Base-by-base conservation (phyloP, 2,797 vertebrate species). In the Hippocampus kuda region DNA sequence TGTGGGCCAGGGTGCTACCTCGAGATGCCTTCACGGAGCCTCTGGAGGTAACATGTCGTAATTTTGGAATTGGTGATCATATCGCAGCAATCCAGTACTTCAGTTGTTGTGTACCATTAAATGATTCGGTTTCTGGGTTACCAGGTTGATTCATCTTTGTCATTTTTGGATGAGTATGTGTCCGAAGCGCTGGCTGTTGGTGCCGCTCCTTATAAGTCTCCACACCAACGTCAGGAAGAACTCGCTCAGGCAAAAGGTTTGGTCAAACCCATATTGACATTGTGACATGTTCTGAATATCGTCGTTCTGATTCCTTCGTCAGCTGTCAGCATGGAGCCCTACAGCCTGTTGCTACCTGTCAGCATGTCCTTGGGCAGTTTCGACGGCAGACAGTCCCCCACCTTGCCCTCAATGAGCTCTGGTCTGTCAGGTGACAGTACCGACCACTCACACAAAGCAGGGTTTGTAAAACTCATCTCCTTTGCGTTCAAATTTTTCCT, bases 131-230 rank as follows among this genome's bases (percentile, higher is more conserved):
- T 20, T 27, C 46, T 38, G 20, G n/a, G 41, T 60, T 60, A 80
- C 4, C 76, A 99, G 97, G 94, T 97, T 42, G 97, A 99, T 90
- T 94, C 94, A 66, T 99, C 97, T 9, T 88, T 99, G 68, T 97
- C 96, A 44, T 99, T 99, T 81, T 83, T 99, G 87, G 97, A 99
- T 84, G 93, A 91, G 30, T 98, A 94, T 84, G 97, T 99, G 84
- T 96, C 95, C 0, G 95, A 98, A 79, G 94, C 94, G 59, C 88
- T 99, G 81, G 90, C 89, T 68, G 83, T 71, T 20, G 97, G 97
- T 12, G 94, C 93, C 10, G 93, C 94, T 68, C 95, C 97, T 0
- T 99, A 99, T 72, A 99, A 97, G 66, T 93, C 97, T 75, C 93
- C 92, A 44, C 95, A 99, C 79, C 97, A 99, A 78, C 91, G 97